These are phyloP conservation scores for Gopherus flavomarginatus DNA, from an alignment of 2,113 vertebrate genomes.

Conservation along the genomic window DNA sequence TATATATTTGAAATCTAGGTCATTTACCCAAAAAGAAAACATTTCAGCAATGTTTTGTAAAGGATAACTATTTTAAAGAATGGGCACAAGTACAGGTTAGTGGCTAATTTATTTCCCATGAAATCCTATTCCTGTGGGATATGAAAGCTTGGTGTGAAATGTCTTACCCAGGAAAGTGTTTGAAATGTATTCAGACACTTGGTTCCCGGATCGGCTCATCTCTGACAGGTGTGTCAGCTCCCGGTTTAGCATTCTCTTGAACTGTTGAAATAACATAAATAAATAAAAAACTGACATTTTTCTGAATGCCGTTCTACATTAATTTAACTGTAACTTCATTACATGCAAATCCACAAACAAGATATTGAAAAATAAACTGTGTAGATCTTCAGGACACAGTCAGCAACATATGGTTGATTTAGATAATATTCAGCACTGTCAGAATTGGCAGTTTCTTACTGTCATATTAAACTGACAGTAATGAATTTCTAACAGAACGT, in stretches of 20 bases:
- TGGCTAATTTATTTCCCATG: neutral
- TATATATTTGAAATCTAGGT: neutral
- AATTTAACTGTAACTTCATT: neutral
- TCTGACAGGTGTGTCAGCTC: conserved; percentile 98
- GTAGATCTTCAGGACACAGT: neutral
- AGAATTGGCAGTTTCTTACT: neutral
- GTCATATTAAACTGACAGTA: neutral
- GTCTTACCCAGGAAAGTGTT: conserved; percentile 97
- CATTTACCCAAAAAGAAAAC: neutral
- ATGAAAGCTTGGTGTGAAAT: neutral
- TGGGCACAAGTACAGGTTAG: neutral
- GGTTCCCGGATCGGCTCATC: conserved; percentile 98
- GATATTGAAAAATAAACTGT: neutral
- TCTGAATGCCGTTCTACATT: neutral
- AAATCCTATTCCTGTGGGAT: neutral
- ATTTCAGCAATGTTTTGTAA: neutral
- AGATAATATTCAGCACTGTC: neutral
- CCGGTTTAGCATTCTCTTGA: conserved; percentile 99
- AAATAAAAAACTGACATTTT: conserved; percentile 25
- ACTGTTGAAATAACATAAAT: conserved; percentile 80
- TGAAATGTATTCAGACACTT: conserved; percentile 99
- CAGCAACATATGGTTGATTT: neutral
- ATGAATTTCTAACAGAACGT: neutral
- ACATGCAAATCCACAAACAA: neutral
- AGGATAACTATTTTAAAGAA: neutral